These are phyloP conservation scores for Glaucomys volans DNA, from an alignment of 2,113 vertebrate genomes.

Conservation along the genomic window DNA sequence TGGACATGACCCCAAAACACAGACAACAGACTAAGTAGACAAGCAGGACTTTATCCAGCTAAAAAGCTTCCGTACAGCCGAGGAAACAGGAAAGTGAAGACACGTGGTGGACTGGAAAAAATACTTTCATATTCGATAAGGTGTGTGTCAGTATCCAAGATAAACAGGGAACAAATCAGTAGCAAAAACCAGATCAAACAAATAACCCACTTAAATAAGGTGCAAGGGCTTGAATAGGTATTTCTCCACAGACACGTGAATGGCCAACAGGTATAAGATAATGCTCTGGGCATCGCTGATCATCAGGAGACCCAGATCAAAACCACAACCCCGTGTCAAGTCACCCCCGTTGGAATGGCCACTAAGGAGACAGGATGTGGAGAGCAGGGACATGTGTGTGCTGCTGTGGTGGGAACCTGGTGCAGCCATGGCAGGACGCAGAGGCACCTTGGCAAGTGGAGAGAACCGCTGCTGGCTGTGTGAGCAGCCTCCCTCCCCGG, in stretches of 20 bases:
- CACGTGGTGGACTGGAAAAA: not conserved
- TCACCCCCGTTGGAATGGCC: not conserved
- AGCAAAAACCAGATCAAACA: not conserved
- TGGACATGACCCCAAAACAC: not conserved
- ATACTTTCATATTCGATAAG: not conserved
- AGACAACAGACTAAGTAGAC: not conserved
- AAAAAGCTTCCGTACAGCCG: not conserved
- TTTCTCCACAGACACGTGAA: not conserved
- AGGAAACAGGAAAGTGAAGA: not conserved
- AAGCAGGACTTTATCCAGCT: not conserved
- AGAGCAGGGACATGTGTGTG: fast-evolving
- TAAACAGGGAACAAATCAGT: not conserved
- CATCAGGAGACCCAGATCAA: not conserved
- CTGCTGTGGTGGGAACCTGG: not conserved
- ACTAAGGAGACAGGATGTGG: too few relatives aligned
- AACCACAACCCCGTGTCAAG: not conserved
- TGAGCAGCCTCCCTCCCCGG: too few relatives aligned
- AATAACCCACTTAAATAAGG: not conserved
- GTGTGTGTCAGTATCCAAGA: not conserved
- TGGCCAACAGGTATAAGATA: not conserved
- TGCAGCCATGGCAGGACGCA: too few relatives aligned
- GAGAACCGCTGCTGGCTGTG: too few relatives aligned
- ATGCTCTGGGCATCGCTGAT: fast-evolving
- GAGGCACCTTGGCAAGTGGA: too few relatives aligned
- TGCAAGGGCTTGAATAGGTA: not conserved